Evolutionary conservation across 2,113 vertebrate genomes (phyloP).

Genomic region (Pipra filicauda): DNA sequence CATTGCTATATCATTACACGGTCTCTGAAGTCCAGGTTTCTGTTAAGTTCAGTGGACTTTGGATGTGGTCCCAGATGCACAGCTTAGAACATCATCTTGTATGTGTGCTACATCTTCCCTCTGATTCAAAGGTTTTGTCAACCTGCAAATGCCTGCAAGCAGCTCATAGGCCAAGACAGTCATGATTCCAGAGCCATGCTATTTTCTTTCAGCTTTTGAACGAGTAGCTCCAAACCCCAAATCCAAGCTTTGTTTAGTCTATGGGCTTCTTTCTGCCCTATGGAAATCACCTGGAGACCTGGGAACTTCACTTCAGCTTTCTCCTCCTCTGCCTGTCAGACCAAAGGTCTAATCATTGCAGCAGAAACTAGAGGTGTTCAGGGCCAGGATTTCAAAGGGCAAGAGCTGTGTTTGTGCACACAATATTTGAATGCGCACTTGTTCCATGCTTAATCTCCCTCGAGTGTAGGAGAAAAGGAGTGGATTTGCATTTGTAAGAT

Average conservation of each 20-base stretch:
- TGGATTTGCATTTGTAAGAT: slow-evolving; percentile 52
- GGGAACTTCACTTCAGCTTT: neutral
- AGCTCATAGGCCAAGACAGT: neutral
- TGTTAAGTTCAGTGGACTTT: neutral
- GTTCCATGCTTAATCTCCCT: neutral
- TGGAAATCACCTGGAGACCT: neutral
- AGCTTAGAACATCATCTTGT: neutral
- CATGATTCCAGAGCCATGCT: neutral
- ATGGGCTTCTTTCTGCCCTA: neutral
- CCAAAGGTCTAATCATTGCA: neutral
- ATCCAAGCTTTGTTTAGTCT: neutral
- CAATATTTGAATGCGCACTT: slow-evolving; percentile 34
- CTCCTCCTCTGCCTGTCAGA: neutral
- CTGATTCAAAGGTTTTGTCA: neutral
- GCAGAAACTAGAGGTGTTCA: neutral
- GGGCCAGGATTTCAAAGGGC: neutral
- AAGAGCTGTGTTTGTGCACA: slow-evolving; percentile 29
- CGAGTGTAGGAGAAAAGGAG: neutral
- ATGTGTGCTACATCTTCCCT: neutral
- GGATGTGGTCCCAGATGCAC: neutral
- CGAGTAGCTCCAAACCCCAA: neutral
- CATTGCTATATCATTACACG: accelerated
- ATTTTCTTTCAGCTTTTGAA: neutral
- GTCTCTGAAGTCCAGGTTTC: neutral
- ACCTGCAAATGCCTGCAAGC: neutral